Evolutionary conservation across 1,140 invertebrate species (phyloP), one percentile per base, ranked within the genome.

Genomic region (Dreissena rostriformis): DNA sequence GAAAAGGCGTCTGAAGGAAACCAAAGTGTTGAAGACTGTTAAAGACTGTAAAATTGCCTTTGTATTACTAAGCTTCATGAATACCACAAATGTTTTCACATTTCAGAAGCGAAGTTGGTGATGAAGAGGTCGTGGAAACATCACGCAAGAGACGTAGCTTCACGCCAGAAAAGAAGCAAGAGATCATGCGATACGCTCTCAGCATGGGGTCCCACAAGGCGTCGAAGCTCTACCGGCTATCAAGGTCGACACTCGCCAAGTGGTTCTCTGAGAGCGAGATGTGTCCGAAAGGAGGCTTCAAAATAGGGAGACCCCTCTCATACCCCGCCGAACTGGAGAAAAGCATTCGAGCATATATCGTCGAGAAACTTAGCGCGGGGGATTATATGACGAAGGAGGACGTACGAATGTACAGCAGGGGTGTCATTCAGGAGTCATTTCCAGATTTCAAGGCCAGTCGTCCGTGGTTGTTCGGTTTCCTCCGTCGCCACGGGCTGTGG

Each of bases 361-460:
- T 61, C 17, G 22, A 61, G 57, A 61, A 61, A 24, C 57, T 61
- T 61, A 24, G 2, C 6, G 22, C 17, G 2, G 57, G 57, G 17
- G 57, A 61, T n/a, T 19, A 61, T n/a, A 24, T 61, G 57, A 61
- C 57, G 17, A 61, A 19, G 57, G 57, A 61, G 17, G 57, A 61
- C 22, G 17, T 61, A 11, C 2, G 57, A 24, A n/a, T 24, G 17
- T 61, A 61, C 22, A 24, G 57, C 22, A 61, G 22, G 22, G 12
- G 17, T 61, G 57, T 61, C 17, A 61, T 61, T n/a, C 57, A 61
- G 22, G 57, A 61, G 22, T 19, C 22, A 12, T 61, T 24, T 24
- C 57, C 57, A n/a, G 57, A 61, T 24, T 61, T 61, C 57, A 61
- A 61, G 57, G 57, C 57, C 17, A 61, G 57, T 24, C 17, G 57